phyloP scores from a whole-genome alignment of 2,113 vertebrate genomes.

The Perca fluviatilis region DNA sequence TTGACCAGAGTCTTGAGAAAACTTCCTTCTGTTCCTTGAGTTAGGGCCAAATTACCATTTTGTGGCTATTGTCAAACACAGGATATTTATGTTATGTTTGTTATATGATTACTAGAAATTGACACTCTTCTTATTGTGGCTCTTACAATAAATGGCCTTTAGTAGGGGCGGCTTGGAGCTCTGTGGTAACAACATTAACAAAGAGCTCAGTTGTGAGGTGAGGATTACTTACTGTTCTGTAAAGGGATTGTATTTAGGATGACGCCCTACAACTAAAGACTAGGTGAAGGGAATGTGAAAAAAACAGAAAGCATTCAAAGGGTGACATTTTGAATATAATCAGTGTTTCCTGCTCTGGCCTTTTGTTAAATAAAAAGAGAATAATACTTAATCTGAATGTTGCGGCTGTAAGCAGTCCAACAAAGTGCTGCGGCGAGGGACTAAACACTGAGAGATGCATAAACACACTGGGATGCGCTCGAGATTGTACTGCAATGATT shows the following conservation, averaged over 20 bases:
- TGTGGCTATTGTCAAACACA: neutral
- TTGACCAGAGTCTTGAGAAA: neutral
- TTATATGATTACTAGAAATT: constrained; percentile 7
- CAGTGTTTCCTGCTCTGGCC: neutral
- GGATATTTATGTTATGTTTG: neutral
- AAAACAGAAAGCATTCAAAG: neutral
- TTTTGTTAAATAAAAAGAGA: neutral
- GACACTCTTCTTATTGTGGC: constrained; percentile 18
- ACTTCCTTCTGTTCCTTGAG: neutral
- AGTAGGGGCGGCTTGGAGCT: neutral
- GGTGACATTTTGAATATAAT: constrained; percentile 7
- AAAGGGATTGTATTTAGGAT: constrained; percentile 14
- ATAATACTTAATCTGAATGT: neutral
- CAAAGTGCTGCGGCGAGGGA: too few relatives aligned
- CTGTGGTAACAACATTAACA: constrained; percentile 3
- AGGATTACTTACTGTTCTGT: constrained; percentile 27
- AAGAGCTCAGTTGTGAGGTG: constrained; percentile 24
- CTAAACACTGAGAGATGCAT: too few relatives aligned
- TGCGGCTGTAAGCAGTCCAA: too few relatives aligned
- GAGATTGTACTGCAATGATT: too few relatives aligned
- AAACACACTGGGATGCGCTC: too few relatives aligned
- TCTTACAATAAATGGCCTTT: neutral
- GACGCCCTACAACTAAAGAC: neutral
- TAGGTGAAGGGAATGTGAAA: constrained; percentile 5
- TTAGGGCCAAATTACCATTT: neutral